Conservation (phyloP, 2,888 invertebrate species). For the Clusia tigrina region DNA sequence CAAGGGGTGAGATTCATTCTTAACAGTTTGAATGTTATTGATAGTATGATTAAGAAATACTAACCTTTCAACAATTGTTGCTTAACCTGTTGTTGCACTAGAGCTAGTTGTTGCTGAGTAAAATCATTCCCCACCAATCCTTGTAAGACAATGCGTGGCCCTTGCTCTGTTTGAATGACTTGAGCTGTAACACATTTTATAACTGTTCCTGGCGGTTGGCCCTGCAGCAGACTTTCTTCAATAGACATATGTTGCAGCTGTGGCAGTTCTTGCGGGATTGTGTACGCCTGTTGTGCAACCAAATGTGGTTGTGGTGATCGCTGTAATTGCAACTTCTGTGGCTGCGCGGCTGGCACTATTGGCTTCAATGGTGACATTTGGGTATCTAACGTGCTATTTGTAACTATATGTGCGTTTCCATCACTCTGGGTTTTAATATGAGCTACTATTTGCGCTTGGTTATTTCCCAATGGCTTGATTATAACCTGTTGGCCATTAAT, state of each 20-base stretch:
- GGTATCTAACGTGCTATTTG: conserved; percentile 53
- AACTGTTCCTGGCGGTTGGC: conserved; percentile 85
- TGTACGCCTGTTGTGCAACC: conserved; percentile 37
- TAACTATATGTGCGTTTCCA: conserved; percentile 63
- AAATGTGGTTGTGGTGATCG: conserved; percentile 40
- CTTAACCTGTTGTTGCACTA: conserved; percentile 89
- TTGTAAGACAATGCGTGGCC: conserved; percentile 85
- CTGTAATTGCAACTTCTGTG: conserved; percentile 22
- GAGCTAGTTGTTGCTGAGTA: conserved; percentile 80
- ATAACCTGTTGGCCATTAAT: conserved; percentile 87
- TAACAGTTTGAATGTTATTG: not conserved
- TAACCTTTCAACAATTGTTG: conserved; percentile 85
- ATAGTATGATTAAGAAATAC: conserved; percentile 22
- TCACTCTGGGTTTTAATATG: conserved; percentile 72
- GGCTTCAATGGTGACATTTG: conserved; percentile 38
- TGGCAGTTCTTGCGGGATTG: conserved; percentile 33
- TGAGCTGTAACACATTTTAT: conserved; percentile 89
- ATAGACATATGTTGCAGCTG: conserved; percentile 61
- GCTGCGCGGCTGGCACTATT: conserved; percentile 30
- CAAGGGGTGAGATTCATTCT: too few species aligned
- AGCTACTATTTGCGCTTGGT: conserved; percentile 80
- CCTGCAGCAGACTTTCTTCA: conserved; percentile 77
- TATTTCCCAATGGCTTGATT: conserved; percentile 79
- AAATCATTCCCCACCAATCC: conserved; percentile 85
- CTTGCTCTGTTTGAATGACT: conserved; percentile 84